Base-by-base conservation (phyloP, 2,113 vertebrate species). In the Burhinus bistriatus region DNA sequence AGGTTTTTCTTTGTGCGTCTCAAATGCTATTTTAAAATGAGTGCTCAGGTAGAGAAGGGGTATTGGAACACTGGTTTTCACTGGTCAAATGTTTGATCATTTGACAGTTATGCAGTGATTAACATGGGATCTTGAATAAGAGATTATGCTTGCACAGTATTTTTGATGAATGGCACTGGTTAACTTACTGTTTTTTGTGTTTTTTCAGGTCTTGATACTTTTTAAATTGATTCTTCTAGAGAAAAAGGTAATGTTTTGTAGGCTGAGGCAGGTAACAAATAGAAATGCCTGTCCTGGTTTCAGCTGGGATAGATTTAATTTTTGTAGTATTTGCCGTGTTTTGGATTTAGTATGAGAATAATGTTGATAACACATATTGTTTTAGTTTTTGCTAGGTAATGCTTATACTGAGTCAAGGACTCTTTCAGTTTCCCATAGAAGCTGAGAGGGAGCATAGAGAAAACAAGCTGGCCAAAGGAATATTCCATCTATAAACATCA, bases 141-240 rank as follows among this genome's bases (percentile, higher is more conserved):
- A 70, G 32, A 25, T 55, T 34, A n/a, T 61, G 23, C 36, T 65
- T 68, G 25, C n/a, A 27, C 5, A 5, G 12, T 77, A 4, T 27
- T 93, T 79, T 80, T 93, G 45, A 54, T 83, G 45, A 87, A 70
- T 42, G 30, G 5, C 58, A 49, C 22, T 45, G 26, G 13, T 69
- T 96, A 34, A 20, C 47, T 93, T 18, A 77, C 34, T 86, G 61
- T 23, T 49, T 92, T 96, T 62, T 96, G 59, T 94, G 49, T 49
- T 26, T 87, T 66, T 95, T 15, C 80, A 99, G 99, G 98, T 99
- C 94, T 98, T 99, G 88, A 99, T 99, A 90, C 98, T 99, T 71
- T 99, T 99, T 98, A 99, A 99, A 93, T 95, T 99, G 61, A 99
- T 99, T 97, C 98, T 99, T 96, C 98, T 99, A 90, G 99, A 99